phyloP scores from a whole-genome alignment of 2,888 invertebrate species.

The Monoplex corrugatus region DNA sequence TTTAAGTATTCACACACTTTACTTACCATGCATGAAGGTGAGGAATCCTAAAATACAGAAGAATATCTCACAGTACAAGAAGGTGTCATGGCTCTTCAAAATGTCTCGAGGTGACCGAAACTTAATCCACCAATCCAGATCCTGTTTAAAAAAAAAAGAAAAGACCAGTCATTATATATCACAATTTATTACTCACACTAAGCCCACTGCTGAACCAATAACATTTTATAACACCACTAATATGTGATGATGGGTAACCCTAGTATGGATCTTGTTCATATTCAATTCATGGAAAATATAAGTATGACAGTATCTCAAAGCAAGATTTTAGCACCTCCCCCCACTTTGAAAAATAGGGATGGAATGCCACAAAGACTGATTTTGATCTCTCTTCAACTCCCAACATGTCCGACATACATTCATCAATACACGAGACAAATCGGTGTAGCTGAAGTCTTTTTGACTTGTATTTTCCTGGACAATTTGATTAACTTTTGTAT shows the following conservation, averaged over 20 bases:
- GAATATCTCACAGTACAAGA: conserved; percentile 84
- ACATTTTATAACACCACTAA: neutral
- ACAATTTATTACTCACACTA: neutral
- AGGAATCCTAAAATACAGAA: conserved; percentile 86
- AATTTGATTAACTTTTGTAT: too few relatives aligned
- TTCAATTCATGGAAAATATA: too few relatives aligned
- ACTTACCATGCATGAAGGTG: conserved; percentile 87
- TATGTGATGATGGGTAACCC: neutral
- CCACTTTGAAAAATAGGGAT: too few relatives aligned
- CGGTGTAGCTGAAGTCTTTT: too few relatives aligned
- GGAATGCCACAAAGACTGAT: too few relatives aligned
- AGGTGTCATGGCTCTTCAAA: conserved; percentile 87
- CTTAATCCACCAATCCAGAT: conserved; percentile 85
- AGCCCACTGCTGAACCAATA: neutral
- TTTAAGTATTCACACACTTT: too few relatives aligned
- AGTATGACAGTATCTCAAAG: neutral
- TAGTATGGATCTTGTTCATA: too few relatives aligned
- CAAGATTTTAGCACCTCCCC: neutral
- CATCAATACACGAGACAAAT: too few relatives aligned
- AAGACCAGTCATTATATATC: too few relatives aligned
- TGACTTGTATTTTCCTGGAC: too few relatives aligned
- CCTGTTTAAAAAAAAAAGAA: conserved; percentile 49
- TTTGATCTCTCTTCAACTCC: too few relatives aligned
- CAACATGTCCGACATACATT: too few relatives aligned
- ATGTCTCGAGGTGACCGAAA: conserved; percentile 84